phyloP scores from a whole-genome alignment of 2,113 vertebrate genomes.

The Noturus placidus region DNA sequence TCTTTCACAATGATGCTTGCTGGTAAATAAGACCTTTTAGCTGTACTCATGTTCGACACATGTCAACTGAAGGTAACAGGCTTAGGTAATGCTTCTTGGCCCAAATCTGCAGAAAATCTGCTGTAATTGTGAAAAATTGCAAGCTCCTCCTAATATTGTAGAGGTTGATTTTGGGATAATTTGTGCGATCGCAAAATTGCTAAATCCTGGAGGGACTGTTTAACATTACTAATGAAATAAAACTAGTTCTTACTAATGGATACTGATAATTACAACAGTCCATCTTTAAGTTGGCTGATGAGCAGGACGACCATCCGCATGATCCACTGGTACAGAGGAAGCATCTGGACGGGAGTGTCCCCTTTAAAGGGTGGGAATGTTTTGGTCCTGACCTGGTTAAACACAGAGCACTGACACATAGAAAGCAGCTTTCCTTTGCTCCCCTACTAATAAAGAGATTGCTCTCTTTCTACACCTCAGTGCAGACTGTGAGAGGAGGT shows the following conservation, averaged over 20 bases:
- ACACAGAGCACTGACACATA: not conserved
- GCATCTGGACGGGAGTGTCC: not conserved
- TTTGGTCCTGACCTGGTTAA: not conserved
- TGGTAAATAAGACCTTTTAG: too few species aligned
- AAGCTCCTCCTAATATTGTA: too few species aligned
- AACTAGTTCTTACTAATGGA: not conserved
- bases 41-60: too few species aligned
- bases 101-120: too few species aligned
- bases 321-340: not conserved
- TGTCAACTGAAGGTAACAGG: too few species aligned
- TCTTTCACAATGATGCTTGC: too few species aligned
- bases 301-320: not conserved
- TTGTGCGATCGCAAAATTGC: too few species aligned
- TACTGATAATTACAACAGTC: not conserved
- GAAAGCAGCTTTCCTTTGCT: not conserved
- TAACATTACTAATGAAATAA: not conserved
- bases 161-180: too few species aligned
- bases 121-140: too few species aligned
- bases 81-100: too few species aligned
- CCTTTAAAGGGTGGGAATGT: conserved; percentile 7
- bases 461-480: not conserved
- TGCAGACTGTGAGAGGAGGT: not conserved
- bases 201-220: too few species aligned
- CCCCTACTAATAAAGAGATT: conserved; percentile 5
- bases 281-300: not conserved